Base-by-base conservation (phyloP, 2,113 vertebrate species). In the Lophotis ruficrista region DNA sequence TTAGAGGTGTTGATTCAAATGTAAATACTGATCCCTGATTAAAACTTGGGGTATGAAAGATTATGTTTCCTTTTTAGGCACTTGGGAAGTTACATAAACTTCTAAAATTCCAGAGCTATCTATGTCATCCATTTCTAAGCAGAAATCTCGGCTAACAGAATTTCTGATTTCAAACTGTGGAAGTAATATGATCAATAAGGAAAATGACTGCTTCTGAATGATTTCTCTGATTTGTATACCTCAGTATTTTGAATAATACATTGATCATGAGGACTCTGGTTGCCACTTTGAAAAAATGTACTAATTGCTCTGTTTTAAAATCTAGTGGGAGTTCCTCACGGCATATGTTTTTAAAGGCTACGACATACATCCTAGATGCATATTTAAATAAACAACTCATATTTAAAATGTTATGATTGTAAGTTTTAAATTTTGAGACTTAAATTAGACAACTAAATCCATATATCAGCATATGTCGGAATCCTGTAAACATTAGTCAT, bases 21-120 rank as follows among this genome's bases (percentile, higher is more conserved):
- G 78, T 94, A 92, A 73, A 76, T 95, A 87, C 43, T 66, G 78
- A 89, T 70, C 77, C 79, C 92, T 48, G 31, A 71, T 89, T 87
- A 62, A 91, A 92, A 83, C 24, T 41, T 53, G 50, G 60, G 33
- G 6, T 50, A 43, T 72, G 38, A 71, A 79, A 94, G n/a, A 51
- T 87, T 60, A 83, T 73, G 19, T 76, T 95, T 73, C 53, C 33
- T 71, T 89, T 75, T 65, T 41, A 91, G 50, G 45, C 37, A 69
- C 50, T 90, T 93, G 61, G 20, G 37, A 93, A 93, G 65, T 90
- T 75, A 51, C 11, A 38, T 41, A 27, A 73, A 86, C 60, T 66
- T 87, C 45, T 69, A 56, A 82, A 87, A 76, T 90, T 79, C 54
- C 45, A 84, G 56, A 92, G 18, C 35, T 81, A 31, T 80, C 20